Evolutionary conservation across 1,140 invertebrate species (phyloP).

Genomic region (Halotydeus destructor): DNA sequence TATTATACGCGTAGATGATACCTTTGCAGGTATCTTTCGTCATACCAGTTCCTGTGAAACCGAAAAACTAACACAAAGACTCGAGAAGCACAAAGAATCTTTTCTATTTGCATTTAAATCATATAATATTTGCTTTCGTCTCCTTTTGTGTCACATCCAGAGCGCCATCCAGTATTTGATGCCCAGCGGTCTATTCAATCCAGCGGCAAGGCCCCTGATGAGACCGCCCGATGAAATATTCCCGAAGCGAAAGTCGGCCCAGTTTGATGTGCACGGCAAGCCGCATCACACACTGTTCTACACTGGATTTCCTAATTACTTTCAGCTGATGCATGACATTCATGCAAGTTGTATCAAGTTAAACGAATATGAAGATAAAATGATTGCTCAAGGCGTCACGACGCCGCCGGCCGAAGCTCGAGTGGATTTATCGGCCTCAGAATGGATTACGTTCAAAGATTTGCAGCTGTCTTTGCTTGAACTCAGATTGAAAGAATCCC

Average conservation of each 20-base stretch:
- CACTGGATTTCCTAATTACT: slow-evolving; percentile 60
- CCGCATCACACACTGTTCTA: slow-evolving; percentile 77
- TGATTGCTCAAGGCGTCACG: slow-evolving; percentile 32
- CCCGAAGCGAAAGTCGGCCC: slow-evolving; percentile 42
- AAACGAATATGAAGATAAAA: slow-evolving; percentile 42
- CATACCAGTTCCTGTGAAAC: no score
- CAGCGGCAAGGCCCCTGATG: slow-evolving; percentile 59
- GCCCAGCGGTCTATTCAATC: slow-evolving; percentile 67
- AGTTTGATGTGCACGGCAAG: slow-evolving; percentile 68
- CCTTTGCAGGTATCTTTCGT: no score
- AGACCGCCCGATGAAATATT: slow-evolving; percentile 56
- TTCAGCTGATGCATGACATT: slow-evolving; percentile 37
- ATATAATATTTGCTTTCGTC: no score
- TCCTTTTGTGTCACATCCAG: no score
- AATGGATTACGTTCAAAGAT: slow-evolving; percentile 44
- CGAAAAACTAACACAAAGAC: no score
- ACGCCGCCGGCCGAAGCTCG: slow-evolving; percentile 23
- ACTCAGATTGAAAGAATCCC: slow-evolving; percentile 37
- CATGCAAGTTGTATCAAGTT: slow-evolving; percentile 38
- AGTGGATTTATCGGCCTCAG: slow-evolving; percentile 31
- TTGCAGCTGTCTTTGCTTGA: slow-evolving; percentile 48
- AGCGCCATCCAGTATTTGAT: slow-evolving; percentile 81
- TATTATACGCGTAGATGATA: no score
- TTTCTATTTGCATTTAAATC: no score
- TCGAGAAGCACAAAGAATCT: no score